Conservation (phyloP, 1,140 invertebrate genomes). For the Drosophila prosaltans region DNA sequence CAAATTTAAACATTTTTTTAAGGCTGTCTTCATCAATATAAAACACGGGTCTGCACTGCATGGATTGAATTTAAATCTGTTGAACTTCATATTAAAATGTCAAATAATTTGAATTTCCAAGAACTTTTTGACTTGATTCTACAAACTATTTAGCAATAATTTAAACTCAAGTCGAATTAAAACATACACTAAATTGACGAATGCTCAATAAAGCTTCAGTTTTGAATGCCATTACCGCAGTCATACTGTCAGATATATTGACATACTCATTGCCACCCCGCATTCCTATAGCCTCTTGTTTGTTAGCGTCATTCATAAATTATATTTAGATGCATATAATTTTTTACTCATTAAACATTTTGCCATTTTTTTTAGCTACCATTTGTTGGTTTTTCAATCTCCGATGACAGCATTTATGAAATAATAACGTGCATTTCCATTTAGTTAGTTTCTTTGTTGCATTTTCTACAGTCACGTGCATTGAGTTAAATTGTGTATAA, state of each 20-base stretch:
- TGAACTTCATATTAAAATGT: not conserved
- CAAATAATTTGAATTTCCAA: not conserved
- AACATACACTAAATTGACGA: constrained; percentile 22
- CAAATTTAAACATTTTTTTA: too few relatives aligned
- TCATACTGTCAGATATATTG: constrained; percentile 23
- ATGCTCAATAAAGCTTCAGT: constrained; percentile 28
- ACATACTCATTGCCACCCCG: constrained; percentile 7
- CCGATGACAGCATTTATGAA: constrained; percentile 9
- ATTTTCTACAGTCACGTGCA: not conserved
- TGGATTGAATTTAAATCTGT: not conserved
- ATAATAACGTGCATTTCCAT: constrained; percentile 20
- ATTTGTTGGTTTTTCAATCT: constrained; percentile 8
- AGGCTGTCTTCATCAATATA: too few relatives aligned
- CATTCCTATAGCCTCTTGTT: not conserved
- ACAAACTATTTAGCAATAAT: not conserved
- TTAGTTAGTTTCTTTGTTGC: not conserved
- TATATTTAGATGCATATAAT: not conserved
- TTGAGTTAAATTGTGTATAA: not conserved
- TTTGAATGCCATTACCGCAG: constrained; percentile 29
- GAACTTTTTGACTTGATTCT: not conserved
- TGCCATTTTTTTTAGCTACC: not conserved
- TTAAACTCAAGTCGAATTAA: constrained; percentile 5
- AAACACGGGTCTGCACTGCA: not conserved
- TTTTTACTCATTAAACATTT: constrained; percentile 1
- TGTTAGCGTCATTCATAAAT: constrained; percentile 22